Base-by-base conservation (phyloP, 2,113 vertebrate genomes). In the Etheostoma spectabile region DNA sequence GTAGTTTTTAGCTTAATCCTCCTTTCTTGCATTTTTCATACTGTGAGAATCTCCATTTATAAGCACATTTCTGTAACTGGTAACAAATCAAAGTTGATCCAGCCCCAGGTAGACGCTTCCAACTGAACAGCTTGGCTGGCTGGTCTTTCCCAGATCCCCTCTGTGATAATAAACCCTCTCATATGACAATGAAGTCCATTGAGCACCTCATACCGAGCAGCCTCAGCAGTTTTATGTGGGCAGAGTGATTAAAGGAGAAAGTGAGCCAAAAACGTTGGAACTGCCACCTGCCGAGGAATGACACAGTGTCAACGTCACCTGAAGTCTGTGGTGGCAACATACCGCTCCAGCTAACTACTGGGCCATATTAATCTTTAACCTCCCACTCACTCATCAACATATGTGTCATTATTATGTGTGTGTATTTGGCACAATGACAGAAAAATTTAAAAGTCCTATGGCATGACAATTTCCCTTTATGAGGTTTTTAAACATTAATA, bases 71-170 rank as follows among this genome's bases (percentile, higher is more conserved):
- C 67, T 81, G 15, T 62, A 45, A 66, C 46, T 53, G 65, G 22
- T 76, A 22, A 42, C 71, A 60, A 70, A 83, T 77, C 63, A 59
- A 51, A 84, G 76, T 38, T 2, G 33, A 52, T 48, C 6, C 52
- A 63, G 72, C 51, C 21, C 38, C 49, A 38, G 27, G 74, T 2
- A 0, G 49, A 83, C 27, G 56, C 59, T 30, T 77, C 74, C 84
- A 85, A 66, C n/a, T 86, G 83, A 77, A 82, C 90, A 88, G 84
- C 86, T 70, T 16, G 82, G 46, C 66, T 61, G 78, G 52, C 78
- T 53, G 52, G 0, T 64, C 68, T 57, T 59, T 30, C 60, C 55
- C 63, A 52, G 53, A 70, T 77, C 68, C 72, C 75, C 74, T 72
- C 67, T 77, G 79, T 61, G 81, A 73, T 57, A 79, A 82, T 76